phyloP scores from a whole-genome alignment of 2,888 invertebrate genomes.

The Molanna angustata region DNA sequence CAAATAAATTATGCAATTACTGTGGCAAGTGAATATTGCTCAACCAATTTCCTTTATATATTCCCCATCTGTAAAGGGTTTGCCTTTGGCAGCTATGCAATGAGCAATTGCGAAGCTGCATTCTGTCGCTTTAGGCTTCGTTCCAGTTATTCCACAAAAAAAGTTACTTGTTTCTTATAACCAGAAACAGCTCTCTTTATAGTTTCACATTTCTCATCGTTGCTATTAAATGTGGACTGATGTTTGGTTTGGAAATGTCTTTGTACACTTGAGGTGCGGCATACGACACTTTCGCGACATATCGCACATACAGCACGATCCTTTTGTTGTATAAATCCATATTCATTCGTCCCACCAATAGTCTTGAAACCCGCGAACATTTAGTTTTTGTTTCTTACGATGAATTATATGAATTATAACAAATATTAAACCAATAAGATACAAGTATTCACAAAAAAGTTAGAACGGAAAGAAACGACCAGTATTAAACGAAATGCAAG shows the following conservation, averaged over 20 bases:
- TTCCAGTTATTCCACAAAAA: not conserved
- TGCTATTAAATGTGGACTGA: constrained; percentile 1
- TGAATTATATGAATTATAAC: too few species aligned
- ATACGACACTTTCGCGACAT: not conserved
- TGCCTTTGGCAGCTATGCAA: not conserved
- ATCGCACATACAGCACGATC: not conserved
- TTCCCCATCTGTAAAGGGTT: not conserved
- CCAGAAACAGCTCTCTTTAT: not conserved
- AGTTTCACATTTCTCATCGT: not conserved
- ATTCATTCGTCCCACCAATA: not conserved
- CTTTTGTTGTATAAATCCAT: not conserved
- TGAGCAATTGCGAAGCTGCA: not conserved
- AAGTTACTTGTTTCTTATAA: not conserved
- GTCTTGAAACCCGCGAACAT: too few species aligned
- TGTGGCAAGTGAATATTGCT: too few species aligned
- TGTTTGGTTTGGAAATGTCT: constrained; percentile 6
- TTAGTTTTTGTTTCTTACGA: too few species aligned
- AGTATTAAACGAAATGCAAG: too few species aligned
- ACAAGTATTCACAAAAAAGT: too few species aligned
- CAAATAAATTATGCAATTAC: too few species aligned
- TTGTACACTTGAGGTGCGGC: constrained; percentile 1
- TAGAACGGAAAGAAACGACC: too few species aligned
- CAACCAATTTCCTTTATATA: not conserved
- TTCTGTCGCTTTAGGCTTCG: not conserved
- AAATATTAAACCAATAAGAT: too few species aligned